Base-by-base conservation (phyloP, 2,888 invertebrate species). In the Trachelus tabidus region DNA sequence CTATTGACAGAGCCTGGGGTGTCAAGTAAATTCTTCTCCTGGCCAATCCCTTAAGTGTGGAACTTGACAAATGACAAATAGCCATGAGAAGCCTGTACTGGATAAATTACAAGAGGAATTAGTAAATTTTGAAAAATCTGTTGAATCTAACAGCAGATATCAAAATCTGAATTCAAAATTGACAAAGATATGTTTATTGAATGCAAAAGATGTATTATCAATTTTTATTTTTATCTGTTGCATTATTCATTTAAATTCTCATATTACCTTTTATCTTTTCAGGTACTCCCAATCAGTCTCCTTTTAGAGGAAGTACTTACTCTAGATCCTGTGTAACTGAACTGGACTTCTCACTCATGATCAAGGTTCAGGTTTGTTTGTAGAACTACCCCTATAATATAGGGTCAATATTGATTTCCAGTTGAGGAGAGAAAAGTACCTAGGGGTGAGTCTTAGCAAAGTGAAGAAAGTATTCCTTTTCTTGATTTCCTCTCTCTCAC, bases 321-420 rank as follows among this genome's bases (percentile, higher is more conserved):
- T 56, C 56, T 9, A 23, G 15, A 56, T 56, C 23, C 56, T 56
- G 23, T 9, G 23, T 56, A 23, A 56, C 56, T 23, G 56, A 56
- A 56, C 56, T 34, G 73, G 56, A 73, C 77, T 83, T 73, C 73
- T 83, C 76, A 76, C 34, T 9, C 73, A 78, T 75, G 75, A 83
- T 83, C 82, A 81, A 73, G 75, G 34, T 56, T n/a, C 69, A 35
- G 81, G 75, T 79, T 79, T 79, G 81, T 83, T 77, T 75, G 68
- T 77, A 40, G 40, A 78, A 79, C 69, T 73, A 75, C 15, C 68
- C 77, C 31, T 40, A 15, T 12, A 34, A 73, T 71, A 69, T 73
- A 79, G 35, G 34, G 73, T 23, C 23, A 6, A 56, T 56, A 56
- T 56, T 56, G 56, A 23, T 23, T 56, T 56, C 56, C 2, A 56